phyloP scores from a whole-genome alignment of 92 coral and sea anemone genomes.

The Paragorgia papillata region DNA sequence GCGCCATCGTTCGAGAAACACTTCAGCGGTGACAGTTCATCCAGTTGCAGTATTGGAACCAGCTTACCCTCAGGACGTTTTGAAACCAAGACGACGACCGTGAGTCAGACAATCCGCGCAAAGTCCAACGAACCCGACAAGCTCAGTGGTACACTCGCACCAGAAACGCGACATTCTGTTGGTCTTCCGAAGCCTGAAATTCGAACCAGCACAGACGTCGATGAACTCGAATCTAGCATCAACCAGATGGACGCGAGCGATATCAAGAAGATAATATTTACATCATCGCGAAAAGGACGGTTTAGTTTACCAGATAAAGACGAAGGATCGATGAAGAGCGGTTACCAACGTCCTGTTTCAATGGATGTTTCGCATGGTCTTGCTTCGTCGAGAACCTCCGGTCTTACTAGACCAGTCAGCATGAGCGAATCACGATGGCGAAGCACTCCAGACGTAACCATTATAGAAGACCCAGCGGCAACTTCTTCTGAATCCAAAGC shows the following conservation, averaged over 20 bases:
- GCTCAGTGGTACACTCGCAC: background rate
- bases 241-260: slow-evolving; percentile 19
- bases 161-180: background rate
- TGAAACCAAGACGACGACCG: slow-evolving; percentile 19
- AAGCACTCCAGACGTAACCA: background rate
- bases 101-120: slow-evolving; percentile 1
- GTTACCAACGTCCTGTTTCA: slow-evolving; percentile 20
- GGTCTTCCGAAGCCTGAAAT: slow-evolving; percentile 2
- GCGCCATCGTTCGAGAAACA: background rate
- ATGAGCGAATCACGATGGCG: background rate
- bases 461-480: background rate
- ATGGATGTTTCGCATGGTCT: slow-evolving; percentile 12
- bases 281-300: slow-evolving; percentile 38
- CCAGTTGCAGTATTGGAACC: background rate
- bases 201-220: background rate
- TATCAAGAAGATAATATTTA: slow-evolving; percentile 28
- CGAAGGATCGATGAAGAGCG: background rate
- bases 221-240: slow-evolving; percentile 9
- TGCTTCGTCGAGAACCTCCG: background rate
- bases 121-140: slow-evolving; percentile 15
- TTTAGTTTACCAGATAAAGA: slow-evolving; percentile 13
- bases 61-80: background rate
- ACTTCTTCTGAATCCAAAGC: background rate
- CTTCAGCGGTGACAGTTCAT: background rate
- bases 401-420: background rate